These are phyloP conservation scores for Caenorhabditis zanzibari DNA, from an alignment of 2,888 invertebrate genomes.

Conservation along the genomic window DNA sequence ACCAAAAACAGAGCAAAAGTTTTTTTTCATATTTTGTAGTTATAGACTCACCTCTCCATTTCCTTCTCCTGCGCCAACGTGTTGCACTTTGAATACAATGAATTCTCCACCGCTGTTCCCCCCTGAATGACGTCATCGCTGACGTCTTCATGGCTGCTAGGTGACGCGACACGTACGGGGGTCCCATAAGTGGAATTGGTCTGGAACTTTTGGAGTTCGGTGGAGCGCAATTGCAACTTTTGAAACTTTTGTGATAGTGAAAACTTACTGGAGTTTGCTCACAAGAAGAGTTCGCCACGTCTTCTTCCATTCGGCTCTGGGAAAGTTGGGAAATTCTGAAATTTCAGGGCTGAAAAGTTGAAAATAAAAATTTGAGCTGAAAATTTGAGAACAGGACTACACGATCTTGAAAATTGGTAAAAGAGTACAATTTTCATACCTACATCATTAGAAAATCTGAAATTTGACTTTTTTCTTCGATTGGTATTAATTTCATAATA, in stretches of 20 bases:
- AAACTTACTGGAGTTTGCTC: conserved; percentile 25
- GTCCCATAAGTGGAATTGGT: conserved; percentile 57
- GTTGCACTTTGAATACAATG: conserved; percentile 82
- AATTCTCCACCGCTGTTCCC: conserved; percentile 72
- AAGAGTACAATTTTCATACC: too few relatives aligned
- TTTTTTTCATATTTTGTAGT: too few relatives aligned
- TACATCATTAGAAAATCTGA: neutral
- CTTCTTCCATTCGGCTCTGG: conserved; percentile 13
- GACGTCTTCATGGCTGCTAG: neutral
- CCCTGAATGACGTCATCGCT: neutral
- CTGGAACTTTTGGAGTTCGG: conserved; percentile 18
- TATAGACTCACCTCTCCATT: conserved; percentile 62
- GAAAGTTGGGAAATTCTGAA: neutral
- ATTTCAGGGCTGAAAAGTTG: neutral
- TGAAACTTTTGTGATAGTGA: too few relatives aligned
- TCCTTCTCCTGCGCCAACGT: conserved; percentile 51
- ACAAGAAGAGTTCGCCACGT: conserved; percentile 22
- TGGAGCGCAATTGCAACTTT: neutral
- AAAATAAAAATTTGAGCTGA: too few relatives aligned
- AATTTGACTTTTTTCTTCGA: too few relatives aligned
- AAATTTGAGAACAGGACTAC: too few relatives aligned
- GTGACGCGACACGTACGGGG: conserved; percentile 33
- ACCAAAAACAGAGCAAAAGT: too few relatives aligned
- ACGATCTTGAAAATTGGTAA: too few relatives aligned
- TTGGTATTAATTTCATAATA: too few relatives aligned